Conservation (phyloP, 2,113 vertebrate genomes). For the Vicugna pacos region DNA sequence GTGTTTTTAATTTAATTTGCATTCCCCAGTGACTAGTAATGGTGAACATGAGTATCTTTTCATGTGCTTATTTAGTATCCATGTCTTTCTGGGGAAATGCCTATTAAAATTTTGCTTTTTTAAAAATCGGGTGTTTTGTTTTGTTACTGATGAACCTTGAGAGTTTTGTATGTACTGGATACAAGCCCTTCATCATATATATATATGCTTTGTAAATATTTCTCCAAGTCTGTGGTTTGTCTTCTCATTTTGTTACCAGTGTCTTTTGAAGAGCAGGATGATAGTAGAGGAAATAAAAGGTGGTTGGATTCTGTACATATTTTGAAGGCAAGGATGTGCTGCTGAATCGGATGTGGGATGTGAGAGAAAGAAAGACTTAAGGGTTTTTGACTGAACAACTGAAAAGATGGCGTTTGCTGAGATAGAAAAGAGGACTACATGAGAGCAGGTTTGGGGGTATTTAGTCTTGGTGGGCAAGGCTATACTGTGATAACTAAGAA, state of each 20-base stretch:
- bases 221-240: background rate
- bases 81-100: background rate
- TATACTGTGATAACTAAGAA: background rate
- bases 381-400: constrained; percentile 2
- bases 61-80: background rate
- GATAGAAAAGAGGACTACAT: background rate
- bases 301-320: background rate
- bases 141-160: background rate
- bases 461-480: background rate
- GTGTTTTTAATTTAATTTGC: constrained; percentile 33
- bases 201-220: background rate
- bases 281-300: background rate
- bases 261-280: background rate
- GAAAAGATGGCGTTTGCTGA: background rate
- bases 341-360: background rate
- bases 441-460: background rate
- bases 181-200: background rate
- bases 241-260: background rate
- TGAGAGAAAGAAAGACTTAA: background rate
- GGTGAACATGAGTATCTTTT: background rate
- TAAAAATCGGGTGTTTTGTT: background rate
- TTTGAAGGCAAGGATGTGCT: background rate
- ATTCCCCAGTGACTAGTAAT: background rate
- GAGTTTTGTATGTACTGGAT: background rate
- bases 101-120: background rate